These are phyloP conservation scores for Coelinius sp. DNA, from an alignment of 2,888 invertebrate species.

Conservation along the genomic window DNA sequence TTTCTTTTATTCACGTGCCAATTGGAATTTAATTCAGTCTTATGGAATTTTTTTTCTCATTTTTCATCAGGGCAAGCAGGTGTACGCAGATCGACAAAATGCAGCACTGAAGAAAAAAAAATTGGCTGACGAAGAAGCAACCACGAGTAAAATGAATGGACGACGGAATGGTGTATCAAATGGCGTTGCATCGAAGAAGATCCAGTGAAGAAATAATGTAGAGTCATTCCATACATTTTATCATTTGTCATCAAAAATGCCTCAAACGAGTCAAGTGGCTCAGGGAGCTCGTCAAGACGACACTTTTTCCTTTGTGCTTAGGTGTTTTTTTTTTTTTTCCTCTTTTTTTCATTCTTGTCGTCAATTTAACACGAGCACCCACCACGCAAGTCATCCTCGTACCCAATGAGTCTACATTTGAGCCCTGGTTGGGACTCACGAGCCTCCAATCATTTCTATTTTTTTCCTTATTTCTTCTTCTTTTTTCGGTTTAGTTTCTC, in stretches of 20 bases:
- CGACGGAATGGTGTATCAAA: slow-evolving; percentile 62
- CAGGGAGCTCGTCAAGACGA: slow-evolving; percentile 19
- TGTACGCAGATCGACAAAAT: slow-evolving; percentile 59
- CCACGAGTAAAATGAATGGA: slow-evolving; percentile 49
- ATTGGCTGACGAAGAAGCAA: slow-evolving; percentile 34
- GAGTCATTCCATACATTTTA: slow-evolving; percentile 17
- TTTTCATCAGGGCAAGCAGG: slow-evolving; percentile 62
- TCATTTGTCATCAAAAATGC: slow-evolving; percentile 37
- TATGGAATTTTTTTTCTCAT: too few species aligned
- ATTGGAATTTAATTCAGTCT: neutral
- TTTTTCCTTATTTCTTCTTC: neutral
- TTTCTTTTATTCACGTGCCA: too few species aligned
- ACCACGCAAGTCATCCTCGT: slow-evolving; percentile 28
- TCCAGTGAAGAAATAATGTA: slow-evolving; percentile 54
- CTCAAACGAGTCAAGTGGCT: slow-evolving; percentile 10
- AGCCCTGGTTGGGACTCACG: neutral
- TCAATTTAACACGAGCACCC: slow-evolving; percentile 9
- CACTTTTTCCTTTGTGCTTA: slow-evolving; percentile 1
- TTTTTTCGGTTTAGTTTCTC: slow-evolving; percentile 1
- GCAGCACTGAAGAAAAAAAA: slow-evolving; percentile 44
- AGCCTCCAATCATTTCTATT: neutral
- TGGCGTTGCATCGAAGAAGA: slow-evolving; percentile 60
- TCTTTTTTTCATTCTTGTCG: slow-evolving; percentile 33
- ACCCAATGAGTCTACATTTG: slow-evolving; percentile 19
- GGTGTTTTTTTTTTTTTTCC: slow-evolving; percentile 41